A percentile compares a stretch with the other conserved stretches of the same genome.
Evolutionary conservation across 2,888 invertebrate species (phyloP).

Genomic region (Dione vanillae): DNA sequence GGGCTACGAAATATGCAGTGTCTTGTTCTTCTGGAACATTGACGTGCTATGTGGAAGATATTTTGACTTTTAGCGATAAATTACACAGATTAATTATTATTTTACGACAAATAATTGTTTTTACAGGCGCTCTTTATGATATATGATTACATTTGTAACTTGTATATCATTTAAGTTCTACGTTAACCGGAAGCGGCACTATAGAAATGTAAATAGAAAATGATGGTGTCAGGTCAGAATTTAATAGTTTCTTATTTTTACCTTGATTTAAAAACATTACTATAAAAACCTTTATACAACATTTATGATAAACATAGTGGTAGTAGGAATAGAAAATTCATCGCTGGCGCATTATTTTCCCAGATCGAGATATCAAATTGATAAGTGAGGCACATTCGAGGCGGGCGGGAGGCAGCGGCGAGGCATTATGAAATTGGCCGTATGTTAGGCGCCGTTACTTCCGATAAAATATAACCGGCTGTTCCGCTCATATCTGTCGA

Average conservation of each 20-base stretch:
- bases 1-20: not conserved
- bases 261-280: not conserved
- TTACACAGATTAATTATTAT: too few relatives aligned
- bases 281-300: not conserved
- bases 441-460: slow-evolving; percentile 83
- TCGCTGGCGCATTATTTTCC: slow-evolving; percentile 75
- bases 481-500: slow-evolving; percentile 80
- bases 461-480: slow-evolving; percentile 82
- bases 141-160: too few relatives aligned
- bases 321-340: slow-evolving; percentile 54
- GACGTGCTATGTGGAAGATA: too few relatives aligned
- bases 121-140: not conserved
- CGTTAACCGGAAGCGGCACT: too few relatives aligned
- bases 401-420: slow-evolving; percentile 63
- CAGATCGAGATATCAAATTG: slow-evolving; percentile 83
- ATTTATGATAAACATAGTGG: not conserved
- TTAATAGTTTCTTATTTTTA: too few relatives aligned
- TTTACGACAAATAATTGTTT: too few relatives aligned
- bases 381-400: slow-evolving; percentile 81
- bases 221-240: too few relatives aligned
- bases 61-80: too few relatives aligned
- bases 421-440: slow-evolving; percentile 84
- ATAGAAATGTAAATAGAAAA: too few relatives aligned
- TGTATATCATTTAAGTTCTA: not conserved
- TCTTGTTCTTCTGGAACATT: not conserved